Conservation (phyloP, 2,797 vertebrate genomes). For the Propithecus perrieri region DNA sequence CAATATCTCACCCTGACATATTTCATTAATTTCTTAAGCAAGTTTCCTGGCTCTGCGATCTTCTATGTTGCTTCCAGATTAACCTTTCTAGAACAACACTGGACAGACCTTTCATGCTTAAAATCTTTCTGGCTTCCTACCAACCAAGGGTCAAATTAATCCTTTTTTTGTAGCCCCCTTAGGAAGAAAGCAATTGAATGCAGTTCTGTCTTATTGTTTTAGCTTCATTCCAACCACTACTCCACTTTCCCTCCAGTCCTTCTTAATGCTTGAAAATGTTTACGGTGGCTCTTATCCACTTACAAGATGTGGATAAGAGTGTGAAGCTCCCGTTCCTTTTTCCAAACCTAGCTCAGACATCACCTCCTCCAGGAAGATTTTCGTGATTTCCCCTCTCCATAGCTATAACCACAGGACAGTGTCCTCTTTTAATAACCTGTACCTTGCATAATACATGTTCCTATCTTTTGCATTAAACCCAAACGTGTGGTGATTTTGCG, state of each 20-base stretch:
- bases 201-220: background rate
- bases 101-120: background rate
- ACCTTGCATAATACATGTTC: background rate
- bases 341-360: background rate
- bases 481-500: background rate
- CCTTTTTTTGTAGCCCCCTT: background rate
- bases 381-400: background rate
- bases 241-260: background rate
- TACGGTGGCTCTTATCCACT: background rate
- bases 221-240: background rate
- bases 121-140: background rate
- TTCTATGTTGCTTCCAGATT: background rate
- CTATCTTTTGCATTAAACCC: background rate
- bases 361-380: background rate
- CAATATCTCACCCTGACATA: background rate
- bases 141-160: background rate
- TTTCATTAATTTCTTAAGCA: background rate
- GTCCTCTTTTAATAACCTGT: background rate
- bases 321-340: background rate
- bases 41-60: background rate
- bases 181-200: background rate
- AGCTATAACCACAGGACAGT: background rate
- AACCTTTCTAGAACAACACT: conserved; percentile 7
- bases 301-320: background rate
- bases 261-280: background rate